Evolutionary conservation across 2,113 vertebrate species (phyloP).

Genomic region (Eurypyga helias): DNA sequence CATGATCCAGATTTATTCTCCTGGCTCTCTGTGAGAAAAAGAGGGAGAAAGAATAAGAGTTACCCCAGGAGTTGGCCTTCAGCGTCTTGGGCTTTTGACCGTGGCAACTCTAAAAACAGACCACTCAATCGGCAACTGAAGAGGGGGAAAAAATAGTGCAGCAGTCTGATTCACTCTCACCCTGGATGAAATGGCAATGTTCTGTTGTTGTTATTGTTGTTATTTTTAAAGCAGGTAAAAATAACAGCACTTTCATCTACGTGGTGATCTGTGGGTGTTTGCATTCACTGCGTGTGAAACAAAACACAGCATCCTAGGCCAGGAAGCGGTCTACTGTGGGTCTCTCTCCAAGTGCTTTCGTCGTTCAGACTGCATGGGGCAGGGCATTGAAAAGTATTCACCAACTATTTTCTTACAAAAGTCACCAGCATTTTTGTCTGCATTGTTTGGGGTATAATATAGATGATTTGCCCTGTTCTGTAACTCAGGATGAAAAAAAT

Average conservation of each 20-base stretch:
- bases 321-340: background rate
- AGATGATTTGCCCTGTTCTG: background rate
- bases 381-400: background rate
- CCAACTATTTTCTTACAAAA: background rate
- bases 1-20: background rate
- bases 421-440: background rate
- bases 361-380: background rate
- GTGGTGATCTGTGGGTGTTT: constrained; percentile 20
- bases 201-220: constrained; percentile 51
- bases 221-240: constrained; percentile 71
- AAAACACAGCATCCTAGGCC: background rate
- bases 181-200: constrained; percentile 15
- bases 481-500: background rate
- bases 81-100: background rate
- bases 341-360: background rate
- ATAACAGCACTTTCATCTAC: constrained; percentile 26
- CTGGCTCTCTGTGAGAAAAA: background rate
- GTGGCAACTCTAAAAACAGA: constrained; percentile 16
- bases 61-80: background rate
- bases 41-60: background rate
- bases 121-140: background rate
- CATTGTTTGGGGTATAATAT: background rate
- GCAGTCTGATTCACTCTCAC: constrained; percentile 55
- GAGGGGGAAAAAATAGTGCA: constrained; percentile 8
- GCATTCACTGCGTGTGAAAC: background rate